These are phyloP conservation scores for Sinhomidia bicolor DNA, from an alignment of 2,888 invertebrate genomes.

Conservation along the genomic window DNA sequence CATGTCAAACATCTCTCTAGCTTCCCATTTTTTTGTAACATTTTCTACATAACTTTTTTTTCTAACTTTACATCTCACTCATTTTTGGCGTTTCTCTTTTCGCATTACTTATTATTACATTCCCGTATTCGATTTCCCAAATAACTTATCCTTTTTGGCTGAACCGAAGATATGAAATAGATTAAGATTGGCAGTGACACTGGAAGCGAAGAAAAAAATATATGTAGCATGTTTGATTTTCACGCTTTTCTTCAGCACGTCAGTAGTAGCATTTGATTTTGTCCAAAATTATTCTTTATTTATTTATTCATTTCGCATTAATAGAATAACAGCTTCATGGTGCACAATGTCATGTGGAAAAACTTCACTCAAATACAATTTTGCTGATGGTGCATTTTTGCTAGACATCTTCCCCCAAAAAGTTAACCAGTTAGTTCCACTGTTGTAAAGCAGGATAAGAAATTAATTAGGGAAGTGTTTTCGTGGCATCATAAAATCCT, in stretches of 20 bases:
- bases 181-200: constrained; percentile 55
- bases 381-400: too few species aligned
- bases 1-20: constrained; percentile 50
- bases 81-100: not conserved
- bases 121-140: not conserved
- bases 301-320: constrained; percentile 59
- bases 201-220: not conserved
- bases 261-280: too few species aligned
- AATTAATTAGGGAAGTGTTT: too few species aligned
- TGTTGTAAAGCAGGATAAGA: too few species aligned
- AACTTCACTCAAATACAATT: too few species aligned
- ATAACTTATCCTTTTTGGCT: not conserved
- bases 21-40: constrained; percentile 6
- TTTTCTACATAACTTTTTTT: too few species aligned
- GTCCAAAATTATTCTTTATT: not conserved
- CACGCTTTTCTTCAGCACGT: too few species aligned
- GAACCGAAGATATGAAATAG: constrained; percentile 35
- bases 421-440: too few species aligned
- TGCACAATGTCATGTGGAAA: too few species aligned
- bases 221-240: not conserved
- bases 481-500: too few species aligned
- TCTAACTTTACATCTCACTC: not conserved
- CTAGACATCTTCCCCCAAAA: too few species aligned
- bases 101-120: not conserved
- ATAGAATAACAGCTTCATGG: not conserved